Percentiles rank a stretch among this genome's conserved stretches.
These are phyloP conservation scores for Belonocnema kinseyi DNA, from an alignment of 1,140 invertebrate genomes.

Conservation along the genomic window DNA sequence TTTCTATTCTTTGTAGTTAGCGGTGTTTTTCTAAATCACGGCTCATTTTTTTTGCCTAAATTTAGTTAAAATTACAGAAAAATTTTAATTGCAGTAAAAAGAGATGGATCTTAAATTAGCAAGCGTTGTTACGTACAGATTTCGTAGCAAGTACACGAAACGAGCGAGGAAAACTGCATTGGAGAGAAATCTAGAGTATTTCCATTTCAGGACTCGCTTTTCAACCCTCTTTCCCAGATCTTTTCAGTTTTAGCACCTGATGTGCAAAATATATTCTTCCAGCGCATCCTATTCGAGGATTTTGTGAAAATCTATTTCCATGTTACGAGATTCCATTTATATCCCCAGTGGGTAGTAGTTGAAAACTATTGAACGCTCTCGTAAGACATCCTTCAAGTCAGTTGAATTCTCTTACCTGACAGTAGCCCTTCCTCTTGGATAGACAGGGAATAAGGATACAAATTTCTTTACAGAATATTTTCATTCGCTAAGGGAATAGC, in stretches of 20 bases:
- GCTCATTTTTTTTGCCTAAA: too few relatives aligned
- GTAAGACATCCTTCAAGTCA: background rate
- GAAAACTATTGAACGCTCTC: background rate
- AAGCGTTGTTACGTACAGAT: background rate
- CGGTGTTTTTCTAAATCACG: too few relatives aligned
- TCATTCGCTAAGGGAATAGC: too few relatives aligned
- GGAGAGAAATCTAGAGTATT: background rate
- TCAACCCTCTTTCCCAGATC: background rate
- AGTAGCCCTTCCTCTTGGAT: background rate
- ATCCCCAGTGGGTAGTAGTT: conserved; percentile 4
- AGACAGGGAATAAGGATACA: too few relatives aligned
- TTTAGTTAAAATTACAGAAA: too few relatives aligned
- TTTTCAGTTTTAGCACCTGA: background rate
- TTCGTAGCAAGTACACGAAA: background rate
- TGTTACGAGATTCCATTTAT: conserved; percentile 13
- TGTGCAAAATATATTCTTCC: background rate
- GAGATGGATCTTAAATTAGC: background rate
- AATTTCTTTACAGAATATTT: too few relatives aligned
- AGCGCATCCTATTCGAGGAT: background rate
- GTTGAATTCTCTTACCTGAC: background rate
- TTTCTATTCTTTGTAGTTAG: too few relatives aligned
- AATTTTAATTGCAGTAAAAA: background rate
- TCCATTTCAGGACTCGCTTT: background rate
- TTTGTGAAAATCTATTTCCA: conserved; percentile 2
- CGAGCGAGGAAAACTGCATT: background rate